phyloP scores from a whole-genome alignment of 2,888 invertebrate genomes.

The Itoplectis maculator region DNA sequence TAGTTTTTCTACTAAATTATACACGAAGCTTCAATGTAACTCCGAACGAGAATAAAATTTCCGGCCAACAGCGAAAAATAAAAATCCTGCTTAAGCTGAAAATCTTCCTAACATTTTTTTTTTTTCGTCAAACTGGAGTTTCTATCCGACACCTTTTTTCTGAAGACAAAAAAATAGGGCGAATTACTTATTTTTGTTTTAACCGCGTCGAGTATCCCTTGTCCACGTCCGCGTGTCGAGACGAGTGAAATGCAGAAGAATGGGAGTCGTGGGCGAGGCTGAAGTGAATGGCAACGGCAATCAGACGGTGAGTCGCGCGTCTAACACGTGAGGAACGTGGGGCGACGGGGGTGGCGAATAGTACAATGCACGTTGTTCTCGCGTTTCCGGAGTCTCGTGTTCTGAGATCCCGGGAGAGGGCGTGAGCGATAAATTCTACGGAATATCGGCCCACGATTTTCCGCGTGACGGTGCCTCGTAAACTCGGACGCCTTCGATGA shows the following conservation, averaged over 20 bases:
- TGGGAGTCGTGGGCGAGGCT: constrained; percentile 2
- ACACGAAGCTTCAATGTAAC: not conserved
- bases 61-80: not conserved
- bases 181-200: constrained; percentile 11
- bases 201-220: not conserved
- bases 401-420: constrained; percentile 21
- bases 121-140: not conserved
- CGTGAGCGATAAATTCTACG: constrained; percentile 45
- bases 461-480: constrained; percentile 51
- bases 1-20: not conserved
- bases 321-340: constrained; percentile 26
- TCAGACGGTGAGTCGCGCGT: constrained; percentile 3
- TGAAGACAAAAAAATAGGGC: not conserved
- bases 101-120: not conserved
- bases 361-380: constrained; percentile 34
- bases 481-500: constrained; percentile 22
- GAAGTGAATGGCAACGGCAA: constrained; percentile 5
- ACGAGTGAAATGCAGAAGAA: not conserved
- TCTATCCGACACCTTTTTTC: not conserved
- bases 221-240: not conserved
- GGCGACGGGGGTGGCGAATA: no score
- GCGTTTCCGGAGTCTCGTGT: not conserved
- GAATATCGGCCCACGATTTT: constrained; percentile 45
- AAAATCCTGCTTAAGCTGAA: not conserved
- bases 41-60: not conserved